A percentile compares a stretch with the other conserved stretches of the same genome.
phyloP scores from a whole-genome alignment of 2,113 vertebrate species.

The Anoplopoma fimbria region DNA sequence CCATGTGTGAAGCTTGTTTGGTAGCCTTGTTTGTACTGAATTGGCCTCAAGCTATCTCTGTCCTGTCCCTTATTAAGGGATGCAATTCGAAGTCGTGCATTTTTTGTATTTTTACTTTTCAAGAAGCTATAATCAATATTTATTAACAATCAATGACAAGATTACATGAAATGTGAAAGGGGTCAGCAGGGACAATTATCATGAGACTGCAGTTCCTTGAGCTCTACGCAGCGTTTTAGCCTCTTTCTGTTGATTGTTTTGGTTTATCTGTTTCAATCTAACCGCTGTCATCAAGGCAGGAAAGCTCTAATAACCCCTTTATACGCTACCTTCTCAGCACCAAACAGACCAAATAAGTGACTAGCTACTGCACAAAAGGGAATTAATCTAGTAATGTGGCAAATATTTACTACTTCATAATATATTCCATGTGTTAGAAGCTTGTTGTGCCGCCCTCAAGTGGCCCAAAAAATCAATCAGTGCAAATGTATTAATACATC shows the following conservation, averaged over 20 bases:
- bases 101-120: constrained; percentile 1
- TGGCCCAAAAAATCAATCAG: neutral
- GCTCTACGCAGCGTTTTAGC: neutral
- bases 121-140: neutral
- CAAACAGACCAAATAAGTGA: neutral
- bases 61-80: constrained; percentile 12
- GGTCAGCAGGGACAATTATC: neutral
- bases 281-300: neutral
- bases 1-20: constrained; percentile 54
- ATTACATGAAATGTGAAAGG: neutral
- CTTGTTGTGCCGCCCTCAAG: neutral
- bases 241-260: neutral
- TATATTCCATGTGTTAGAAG: neutral
- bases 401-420: neutral
- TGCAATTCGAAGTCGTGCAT: constrained; percentile 12
- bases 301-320: neutral
- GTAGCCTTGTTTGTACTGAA: constrained; percentile 50
- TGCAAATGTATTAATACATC: neutral
- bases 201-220: neutral
- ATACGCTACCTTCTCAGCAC: neutral
- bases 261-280: neutral
- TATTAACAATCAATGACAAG: neutral
- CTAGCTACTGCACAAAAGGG: neutral
- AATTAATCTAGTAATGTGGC: neutral
- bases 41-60: constrained; percentile 26